Conservation (phyloP, 2,113 vertebrate genomes). For the Xiphias gladius region DNA sequence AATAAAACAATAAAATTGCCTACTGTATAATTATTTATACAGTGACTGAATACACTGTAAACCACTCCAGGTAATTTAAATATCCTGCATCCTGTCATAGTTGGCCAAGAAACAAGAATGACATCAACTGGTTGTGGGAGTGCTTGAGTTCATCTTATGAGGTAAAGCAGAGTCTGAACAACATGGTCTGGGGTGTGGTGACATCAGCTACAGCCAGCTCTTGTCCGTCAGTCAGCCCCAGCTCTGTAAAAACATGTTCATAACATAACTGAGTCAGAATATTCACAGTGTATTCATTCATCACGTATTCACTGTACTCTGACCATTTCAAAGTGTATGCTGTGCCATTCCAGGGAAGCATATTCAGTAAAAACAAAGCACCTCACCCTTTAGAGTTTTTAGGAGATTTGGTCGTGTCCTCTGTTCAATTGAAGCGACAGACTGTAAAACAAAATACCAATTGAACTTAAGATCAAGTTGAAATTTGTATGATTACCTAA, state of each 20-base stretch:
- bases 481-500: not conserved
- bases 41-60: constrained; percentile 52
- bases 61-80: constrained; percentile 41
- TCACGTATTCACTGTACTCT: not conserved
- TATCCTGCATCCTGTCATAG: constrained; percentile 21
- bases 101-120: constrained; percentile 28
- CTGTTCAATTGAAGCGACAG: constrained; percentile 93
- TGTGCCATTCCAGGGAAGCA: not conserved
- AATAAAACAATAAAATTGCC: constrained; percentile 28
- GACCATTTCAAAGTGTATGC: not conserved
- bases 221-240: constrained; percentile 92
- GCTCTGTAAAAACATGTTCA: constrained; percentile 83
- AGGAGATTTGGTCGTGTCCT: constrained; percentile 93
- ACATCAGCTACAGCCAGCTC: constrained; percentile 95
- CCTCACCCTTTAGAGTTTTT: constrained; percentile 92
- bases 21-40: constrained; percentile 18
- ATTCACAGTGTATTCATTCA: constrained; percentile 3
- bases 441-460: constrained; percentile 76
- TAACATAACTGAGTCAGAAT: constrained; percentile 19
- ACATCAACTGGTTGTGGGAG: constrained; percentile 39
- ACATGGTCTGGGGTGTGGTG: constrained; percentile 94
- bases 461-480: not conserved
- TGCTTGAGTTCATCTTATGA: constrained; percentile 80
- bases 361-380: constrained; percentile 8
- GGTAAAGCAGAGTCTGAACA: constrained; percentile 95